Conservation (phyloP, 2,888 invertebrate genomes). For the Sinodicranocentrus sp. region DNA sequence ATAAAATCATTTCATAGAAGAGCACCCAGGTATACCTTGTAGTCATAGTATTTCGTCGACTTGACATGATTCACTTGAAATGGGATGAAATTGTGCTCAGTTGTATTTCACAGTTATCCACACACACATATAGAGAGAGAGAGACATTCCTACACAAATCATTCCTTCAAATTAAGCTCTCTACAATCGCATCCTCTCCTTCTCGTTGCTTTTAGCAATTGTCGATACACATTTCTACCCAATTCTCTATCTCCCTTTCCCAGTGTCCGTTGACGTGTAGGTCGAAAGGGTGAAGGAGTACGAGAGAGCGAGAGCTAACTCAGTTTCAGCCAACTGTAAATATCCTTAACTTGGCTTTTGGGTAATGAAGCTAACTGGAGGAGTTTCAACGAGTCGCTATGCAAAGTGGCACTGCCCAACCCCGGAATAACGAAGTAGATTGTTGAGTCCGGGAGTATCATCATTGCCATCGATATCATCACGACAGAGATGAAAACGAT, state of each 20-base stretch:
- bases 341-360: not conserved
- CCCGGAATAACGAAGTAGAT: not conserved
- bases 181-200: not conserved
- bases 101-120: constrained; percentile 23
- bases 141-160: constrained; percentile 28
- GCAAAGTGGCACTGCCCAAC: not conserved
- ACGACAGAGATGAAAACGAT: not conserved
- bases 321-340: constrained; percentile 11
- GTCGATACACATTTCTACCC: not conserved
- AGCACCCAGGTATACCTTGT: too few species aligned
- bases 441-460: constrained; percentile 6
- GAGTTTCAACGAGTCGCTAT: not conserved
- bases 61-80: constrained; percentile 9
- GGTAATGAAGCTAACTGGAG: constrained; percentile 21
- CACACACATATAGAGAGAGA: too few species aligned
- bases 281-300: too few species aligned
- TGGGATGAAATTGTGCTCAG: constrained; percentile 14
- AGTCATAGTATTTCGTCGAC: too few species aligned
- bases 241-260: not conserved
- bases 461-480: constrained; percentile 14
- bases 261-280: too few species aligned
- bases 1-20: too few species aligned
- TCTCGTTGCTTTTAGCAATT: not conserved
- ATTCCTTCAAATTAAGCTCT: constrained; percentile 26
- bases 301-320: too few species aligned